Evolutionary conservation across 2,797 vertebrate species (phyloP).

Genomic region (Falco cherrug): DNA sequence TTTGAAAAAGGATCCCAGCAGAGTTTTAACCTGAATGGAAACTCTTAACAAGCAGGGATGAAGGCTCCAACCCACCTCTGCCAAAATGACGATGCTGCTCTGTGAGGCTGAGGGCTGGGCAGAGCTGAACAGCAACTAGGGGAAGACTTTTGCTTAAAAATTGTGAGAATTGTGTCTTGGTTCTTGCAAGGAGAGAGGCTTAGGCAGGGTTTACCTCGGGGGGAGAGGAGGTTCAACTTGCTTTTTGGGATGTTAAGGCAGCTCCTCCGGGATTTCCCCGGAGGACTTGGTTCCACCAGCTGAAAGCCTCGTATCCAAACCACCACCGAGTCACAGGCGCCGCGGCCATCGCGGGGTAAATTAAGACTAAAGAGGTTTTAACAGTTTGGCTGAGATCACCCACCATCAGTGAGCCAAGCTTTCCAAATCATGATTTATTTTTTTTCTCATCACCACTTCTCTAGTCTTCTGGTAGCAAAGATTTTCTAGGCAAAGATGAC

Average conservation of each 20-base stretch:
- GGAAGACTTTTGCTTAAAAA: constrained; percentile 27
- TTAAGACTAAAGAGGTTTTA: constrained; percentile 42
- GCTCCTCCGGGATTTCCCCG: neutral
- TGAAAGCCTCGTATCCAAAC: constrained; percentile 24
- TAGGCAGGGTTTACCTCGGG: neutral
- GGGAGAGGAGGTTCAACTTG: neutral
- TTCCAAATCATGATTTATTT: neutral
- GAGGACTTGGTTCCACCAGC: constrained; percentile 37
- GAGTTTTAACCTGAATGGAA: constrained; percentile 67
- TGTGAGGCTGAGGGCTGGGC: constrained; percentile 7
- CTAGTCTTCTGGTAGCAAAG: neutral
- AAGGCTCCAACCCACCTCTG: constrained; percentile 21
- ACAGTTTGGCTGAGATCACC: constrained; percentile 25
- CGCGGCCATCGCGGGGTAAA: neutral
- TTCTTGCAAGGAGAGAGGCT: constrained; percentile 52
- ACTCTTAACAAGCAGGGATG: constrained; percentile 55
- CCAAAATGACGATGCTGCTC: neutral
- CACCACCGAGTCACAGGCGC: neutral
- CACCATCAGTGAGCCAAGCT: neutral
- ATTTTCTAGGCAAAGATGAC: neutral
- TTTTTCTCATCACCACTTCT: neutral
- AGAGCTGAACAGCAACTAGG: constrained; percentile 28
- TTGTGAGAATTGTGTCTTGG: constrained; percentile 11
- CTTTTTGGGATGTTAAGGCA: constrained; percentile 59
- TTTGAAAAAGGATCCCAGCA: constrained; percentile 53